Conservation (phyloP, 2,797 vertebrate species). For the Lepidocolaptes lacrymiger region DNA sequence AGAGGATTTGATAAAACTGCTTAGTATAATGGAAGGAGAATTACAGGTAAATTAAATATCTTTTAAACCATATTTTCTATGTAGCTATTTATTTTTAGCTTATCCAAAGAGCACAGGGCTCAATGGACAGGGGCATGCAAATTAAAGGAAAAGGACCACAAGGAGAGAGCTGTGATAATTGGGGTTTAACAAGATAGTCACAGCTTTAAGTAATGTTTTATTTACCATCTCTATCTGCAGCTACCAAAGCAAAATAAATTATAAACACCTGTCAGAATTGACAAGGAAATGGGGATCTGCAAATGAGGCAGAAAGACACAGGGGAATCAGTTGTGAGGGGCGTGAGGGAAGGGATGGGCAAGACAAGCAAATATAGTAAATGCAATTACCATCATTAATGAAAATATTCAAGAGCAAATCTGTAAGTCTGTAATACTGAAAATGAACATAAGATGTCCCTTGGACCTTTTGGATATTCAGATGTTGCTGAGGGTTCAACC, state of each 20-base stretch:
- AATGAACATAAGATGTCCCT: not conserved
- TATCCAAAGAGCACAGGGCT: not conserved
- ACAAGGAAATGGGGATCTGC: not conserved
- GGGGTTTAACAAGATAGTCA: not conserved
- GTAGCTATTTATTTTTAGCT: not conserved
- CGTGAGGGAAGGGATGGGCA: not conserved
- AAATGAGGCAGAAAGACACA: not conserved
- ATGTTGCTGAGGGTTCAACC: not conserved
- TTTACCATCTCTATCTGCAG: not conserved
- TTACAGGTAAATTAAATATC: slow-evolving; percentile 84
- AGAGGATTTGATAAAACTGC: slow-evolving; percentile 87
- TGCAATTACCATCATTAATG: not conserved
- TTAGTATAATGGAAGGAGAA: slow-evolving; percentile 97
- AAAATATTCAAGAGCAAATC: not conserved
- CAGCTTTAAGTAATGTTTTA: not conserved
- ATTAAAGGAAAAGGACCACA: not conserved
- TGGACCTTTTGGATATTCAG: not conserved
- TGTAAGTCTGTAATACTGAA: not conserved
- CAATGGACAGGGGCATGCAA: not conserved
- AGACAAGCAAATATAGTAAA: not conserved
- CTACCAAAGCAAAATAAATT: not conserved
- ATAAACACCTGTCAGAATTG: not conserved
- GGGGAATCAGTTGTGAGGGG: not conserved
- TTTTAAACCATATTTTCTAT: not conserved
- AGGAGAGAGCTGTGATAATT: not conserved